These are phyloP conservation scores for Cyanoderma ruficeps DNA, from an alignment of 2,113 vertebrate genomes.

Conservation along the genomic window DNA sequence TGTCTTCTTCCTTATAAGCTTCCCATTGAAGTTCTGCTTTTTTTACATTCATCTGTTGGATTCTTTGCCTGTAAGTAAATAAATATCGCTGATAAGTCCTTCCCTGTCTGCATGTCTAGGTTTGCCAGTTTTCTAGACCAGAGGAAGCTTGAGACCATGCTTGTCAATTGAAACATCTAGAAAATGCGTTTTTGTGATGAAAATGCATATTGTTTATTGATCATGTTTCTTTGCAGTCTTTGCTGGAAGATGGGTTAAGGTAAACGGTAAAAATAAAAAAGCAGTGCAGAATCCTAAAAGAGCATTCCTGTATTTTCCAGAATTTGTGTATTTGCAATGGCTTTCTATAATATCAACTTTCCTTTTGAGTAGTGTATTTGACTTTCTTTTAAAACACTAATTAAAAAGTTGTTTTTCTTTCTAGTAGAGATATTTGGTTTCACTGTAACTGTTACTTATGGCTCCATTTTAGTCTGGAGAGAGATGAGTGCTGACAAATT, in stretches of 20 bases:
- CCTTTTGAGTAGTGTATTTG: background rate
- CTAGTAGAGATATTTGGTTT: background rate
- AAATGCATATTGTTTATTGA: background rate
- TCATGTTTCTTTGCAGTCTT: background rate
- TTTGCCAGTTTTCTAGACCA: background rate
- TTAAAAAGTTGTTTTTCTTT: background rate
- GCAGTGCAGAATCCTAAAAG: background rate
- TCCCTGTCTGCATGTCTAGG: accelerated
- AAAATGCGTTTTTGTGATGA: background rate
- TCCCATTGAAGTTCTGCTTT: background rate
- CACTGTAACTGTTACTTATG: background rate
- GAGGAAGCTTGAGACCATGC: background rate
- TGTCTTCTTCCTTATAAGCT: background rate
- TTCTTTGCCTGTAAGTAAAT: background rate
- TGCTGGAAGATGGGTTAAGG: accelerated
- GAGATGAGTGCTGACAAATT: background rate
- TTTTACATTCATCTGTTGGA: background rate
- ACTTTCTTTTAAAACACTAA: background rate
- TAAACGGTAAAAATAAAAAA: background rate
- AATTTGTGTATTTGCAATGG: background rate
- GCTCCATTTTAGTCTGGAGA: background rate
- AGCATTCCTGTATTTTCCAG: background rate
- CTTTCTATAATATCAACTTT: background rate
- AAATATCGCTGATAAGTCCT: background rate
- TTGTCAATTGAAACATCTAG: background rate